Evolutionary conservation across 2,888 invertebrate species (phyloP).

Genomic region (Calliphora vomitoria): DNA sequence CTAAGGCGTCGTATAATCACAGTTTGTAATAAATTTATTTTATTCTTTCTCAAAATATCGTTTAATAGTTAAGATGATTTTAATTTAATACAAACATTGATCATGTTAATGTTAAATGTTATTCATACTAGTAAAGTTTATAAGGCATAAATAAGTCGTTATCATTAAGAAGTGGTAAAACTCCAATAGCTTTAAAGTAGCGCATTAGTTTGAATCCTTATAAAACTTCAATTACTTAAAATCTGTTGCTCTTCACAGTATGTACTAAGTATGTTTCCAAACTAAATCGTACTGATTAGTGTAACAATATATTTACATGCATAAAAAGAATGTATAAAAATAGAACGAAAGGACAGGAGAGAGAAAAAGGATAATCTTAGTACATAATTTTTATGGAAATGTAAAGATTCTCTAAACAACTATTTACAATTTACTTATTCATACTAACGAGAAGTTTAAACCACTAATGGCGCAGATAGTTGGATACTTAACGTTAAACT

Average conservation of each 20-base stretch:
- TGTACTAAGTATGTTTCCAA: neutral
- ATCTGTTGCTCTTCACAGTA: neutral
- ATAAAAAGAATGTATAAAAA: neutral
- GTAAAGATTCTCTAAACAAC: constrained; percentile 38
- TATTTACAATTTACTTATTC: constrained; percentile 37
- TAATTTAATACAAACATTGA: too few species aligned
- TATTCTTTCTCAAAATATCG: too few species aligned
- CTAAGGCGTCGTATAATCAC: too few species aligned
- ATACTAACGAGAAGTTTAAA: constrained; percentile 42
- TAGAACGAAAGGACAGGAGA: neutral
- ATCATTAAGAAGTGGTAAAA: too few species aligned
- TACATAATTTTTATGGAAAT: constrained; percentile 41
- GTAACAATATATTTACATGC: too few species aligned
- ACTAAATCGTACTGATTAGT: neutral
- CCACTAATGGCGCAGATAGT: constrained; percentile 48
- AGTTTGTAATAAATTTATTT: too few species aligned
- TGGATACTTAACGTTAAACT: constrained; percentile 45
- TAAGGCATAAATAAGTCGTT: too few species aligned
- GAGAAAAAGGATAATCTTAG: constrained; percentile 7
- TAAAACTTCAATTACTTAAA: constrained; percentile 22
- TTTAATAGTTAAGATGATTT: too few species aligned
- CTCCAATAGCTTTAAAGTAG: too few species aligned
- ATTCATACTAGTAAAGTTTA: too few species aligned
- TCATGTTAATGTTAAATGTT: too few species aligned
- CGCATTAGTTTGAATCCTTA: neutral